A percentile compares a stretch with the other conserved stretches of the same genome.
Evolutionary conservation across 2,888 invertebrate genomes (phyloP).

Genomic region (Ceramica pisi): DNA sequence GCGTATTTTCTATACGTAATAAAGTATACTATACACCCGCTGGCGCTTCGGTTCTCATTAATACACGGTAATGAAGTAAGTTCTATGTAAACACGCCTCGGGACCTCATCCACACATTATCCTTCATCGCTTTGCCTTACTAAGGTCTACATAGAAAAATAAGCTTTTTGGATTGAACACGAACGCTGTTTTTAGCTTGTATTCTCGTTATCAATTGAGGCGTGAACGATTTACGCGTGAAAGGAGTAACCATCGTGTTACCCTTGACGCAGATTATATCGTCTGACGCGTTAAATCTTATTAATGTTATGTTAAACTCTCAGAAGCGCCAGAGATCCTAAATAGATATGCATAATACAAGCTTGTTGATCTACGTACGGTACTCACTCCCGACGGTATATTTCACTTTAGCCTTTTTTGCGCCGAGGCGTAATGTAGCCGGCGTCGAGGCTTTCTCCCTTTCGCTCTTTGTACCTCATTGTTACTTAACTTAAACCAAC

Average conservation of each 20-base stretch:
- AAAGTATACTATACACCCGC: constrained; percentile 75
- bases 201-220: constrained; percentile 71
- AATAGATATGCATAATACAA: constrained; percentile 58
- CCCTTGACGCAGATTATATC: constrained; percentile 81
- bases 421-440: constrained; percentile 25
- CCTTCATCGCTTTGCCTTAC: constrained; percentile 77
- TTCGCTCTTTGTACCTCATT: constrained; percentile 23
- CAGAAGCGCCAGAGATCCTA: constrained; percentile 59
- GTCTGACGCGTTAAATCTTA: constrained; percentile 81
- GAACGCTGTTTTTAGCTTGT: constrained; percentile 70
- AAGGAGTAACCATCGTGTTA: constrained; percentile 79
- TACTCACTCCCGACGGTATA: constrained; percentile 30
- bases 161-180: constrained; percentile 72
- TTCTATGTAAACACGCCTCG: constrained; percentile 87
- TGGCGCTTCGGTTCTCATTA: constrained; percentile 83
- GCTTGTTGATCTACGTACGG: constrained; percentile 46
- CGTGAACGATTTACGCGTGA: constrained; percentile 80
- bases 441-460: constrained; percentile 16
- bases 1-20: constrained; percentile 76
- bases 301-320: constrained; percentile 77
- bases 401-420: constrained; percentile 49
- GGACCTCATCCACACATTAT: constrained; percentile 83
- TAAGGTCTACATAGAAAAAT: constrained; percentile 74
- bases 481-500: constrained; percentile 29
- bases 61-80: constrained; percentile 88